phyloP scores from a whole-genome alignment of 2,888 invertebrate genomes.

The Folsomia manolachei region DNA sequence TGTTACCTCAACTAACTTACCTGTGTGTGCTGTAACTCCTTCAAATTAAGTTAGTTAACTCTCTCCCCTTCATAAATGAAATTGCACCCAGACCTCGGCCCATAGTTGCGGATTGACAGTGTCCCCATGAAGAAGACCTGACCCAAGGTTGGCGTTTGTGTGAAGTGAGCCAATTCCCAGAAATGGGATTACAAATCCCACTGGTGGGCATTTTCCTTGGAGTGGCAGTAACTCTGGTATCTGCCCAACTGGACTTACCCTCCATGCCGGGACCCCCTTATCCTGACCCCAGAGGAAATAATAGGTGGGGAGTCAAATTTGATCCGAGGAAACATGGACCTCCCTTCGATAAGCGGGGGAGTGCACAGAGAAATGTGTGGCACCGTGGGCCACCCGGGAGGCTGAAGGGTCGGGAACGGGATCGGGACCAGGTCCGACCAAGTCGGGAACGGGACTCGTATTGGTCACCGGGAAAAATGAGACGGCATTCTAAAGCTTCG shows the following conservation, averaged over 20 bases:
- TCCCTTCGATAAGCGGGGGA: conserved; percentile 5
- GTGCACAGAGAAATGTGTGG: neutral
- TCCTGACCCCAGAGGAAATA: conserved; percentile 16
- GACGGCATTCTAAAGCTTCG: neutral
- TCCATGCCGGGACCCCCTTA: conserved; percentile 19
- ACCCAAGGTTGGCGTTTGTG: neutral
- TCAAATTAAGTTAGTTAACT: too few species aligned
- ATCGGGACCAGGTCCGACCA: neutral
- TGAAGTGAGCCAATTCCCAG: too few species aligned
- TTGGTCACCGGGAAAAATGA: neutral
- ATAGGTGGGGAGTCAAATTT: conserved; percentile 19
- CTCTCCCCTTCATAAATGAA: neutral
- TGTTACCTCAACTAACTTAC: too few species aligned
- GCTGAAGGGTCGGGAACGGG: neutral
- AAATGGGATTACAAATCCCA: too few species aligned
- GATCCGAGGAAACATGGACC: conserved; percentile 15
- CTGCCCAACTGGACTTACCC: conserved; percentile 11
- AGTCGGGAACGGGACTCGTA: neutral
- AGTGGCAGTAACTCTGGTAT: too few species aligned
- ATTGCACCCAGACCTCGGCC: neutral
- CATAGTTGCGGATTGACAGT: neutral
- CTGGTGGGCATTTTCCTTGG: neutral
- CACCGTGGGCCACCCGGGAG: neutral
- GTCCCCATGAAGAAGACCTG: too few species aligned
- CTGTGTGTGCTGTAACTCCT: neutral